A percentile compares a stretch with the other conserved stretches of the same genome.
Conservation (phyloP, 2,797 vertebrate species). For the Oreortyx pictus region DNA sequence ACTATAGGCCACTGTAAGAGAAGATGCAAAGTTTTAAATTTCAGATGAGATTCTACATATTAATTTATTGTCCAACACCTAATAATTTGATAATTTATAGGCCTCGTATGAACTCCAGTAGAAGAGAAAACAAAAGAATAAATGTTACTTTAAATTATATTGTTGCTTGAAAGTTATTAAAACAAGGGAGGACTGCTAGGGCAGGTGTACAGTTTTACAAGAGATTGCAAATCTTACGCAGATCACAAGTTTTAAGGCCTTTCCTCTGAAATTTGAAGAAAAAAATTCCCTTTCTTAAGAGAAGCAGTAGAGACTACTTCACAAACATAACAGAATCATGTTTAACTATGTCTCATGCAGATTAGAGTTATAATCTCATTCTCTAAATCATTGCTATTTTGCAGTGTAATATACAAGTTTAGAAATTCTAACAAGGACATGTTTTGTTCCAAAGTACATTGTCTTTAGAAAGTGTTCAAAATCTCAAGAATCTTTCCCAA, state of each 20-base stretch:
- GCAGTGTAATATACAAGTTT: neutral
- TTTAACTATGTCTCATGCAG: neutral
- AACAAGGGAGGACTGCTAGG: neutral
- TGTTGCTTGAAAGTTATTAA: neutral
- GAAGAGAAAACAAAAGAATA: neutral
- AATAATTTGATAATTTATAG: neutral
- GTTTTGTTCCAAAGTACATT: neutral
- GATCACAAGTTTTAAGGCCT: neutral
- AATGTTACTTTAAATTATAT: neutral
- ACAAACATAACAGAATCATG: constrained; percentile 2
- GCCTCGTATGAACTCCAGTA: neutral
- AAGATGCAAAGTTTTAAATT: neutral
- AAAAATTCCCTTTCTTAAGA: neutral
- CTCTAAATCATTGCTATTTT: neutral
- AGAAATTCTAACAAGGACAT: neutral
- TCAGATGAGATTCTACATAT: neutral
- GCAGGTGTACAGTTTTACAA: neutral
- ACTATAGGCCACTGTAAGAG: neutral
- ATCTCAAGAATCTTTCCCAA: neutral
- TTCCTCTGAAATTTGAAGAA: neutral
- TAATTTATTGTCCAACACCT: neutral
- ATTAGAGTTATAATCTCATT: neutral
- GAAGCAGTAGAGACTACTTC: neutral
- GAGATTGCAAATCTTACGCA: too few species aligned
- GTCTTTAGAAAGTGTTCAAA: constrained; percentile 24